A percentile compares a stretch with the other conserved stretches of the same genome.
These are phyloP conservation scores for Arbacia lixula DNA, from an alignment of 53 echinoderm and acorn worm species.

Conservation along the genomic window DNA sequence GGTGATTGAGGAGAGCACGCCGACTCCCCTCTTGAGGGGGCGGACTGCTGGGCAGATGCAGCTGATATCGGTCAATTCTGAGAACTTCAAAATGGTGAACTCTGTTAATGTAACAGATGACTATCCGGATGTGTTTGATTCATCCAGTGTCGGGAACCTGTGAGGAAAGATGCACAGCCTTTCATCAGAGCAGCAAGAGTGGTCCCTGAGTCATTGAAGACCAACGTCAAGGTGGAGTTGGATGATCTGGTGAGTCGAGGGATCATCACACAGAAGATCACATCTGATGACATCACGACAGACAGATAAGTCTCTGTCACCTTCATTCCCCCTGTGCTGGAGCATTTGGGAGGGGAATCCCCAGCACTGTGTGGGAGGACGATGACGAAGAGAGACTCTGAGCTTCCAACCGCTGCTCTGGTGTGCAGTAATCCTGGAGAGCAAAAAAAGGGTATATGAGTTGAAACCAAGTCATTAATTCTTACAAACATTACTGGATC, in stretches of 20 bases:
- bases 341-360: conserved; percentile 26
- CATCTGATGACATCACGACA: neutral
- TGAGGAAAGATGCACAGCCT: neutral
- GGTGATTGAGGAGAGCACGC: conserved; percentile 18
- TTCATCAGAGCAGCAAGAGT: neutral
- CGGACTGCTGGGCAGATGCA: conserved; percentile 57
- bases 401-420: conserved; percentile 46
- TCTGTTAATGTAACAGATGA: conserved; percentile 17
- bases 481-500: too few species aligned
- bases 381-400: neutral
- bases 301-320: neutral
- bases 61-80: conserved; percentile 57
- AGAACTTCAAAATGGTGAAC: conserved; percentile 49
- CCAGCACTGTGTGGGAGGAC: neutral
- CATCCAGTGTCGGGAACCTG: conserved; percentile 2
- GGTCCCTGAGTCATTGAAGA: neutral
- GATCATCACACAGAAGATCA: conserved; percentile 21
- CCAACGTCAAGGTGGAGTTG: conserved; percentile 31
- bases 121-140: conserved; percentile 46
- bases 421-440: conserved; percentile 74
- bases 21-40: conserved; percentile 53
- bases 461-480: too few species aligned
- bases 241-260: conserved; percentile 30
- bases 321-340: neutral
- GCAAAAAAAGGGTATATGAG: neutral